Base-by-base conservation (phyloP, 2,113 vertebrate species). In the Hypomesus transpacificus region DNA sequence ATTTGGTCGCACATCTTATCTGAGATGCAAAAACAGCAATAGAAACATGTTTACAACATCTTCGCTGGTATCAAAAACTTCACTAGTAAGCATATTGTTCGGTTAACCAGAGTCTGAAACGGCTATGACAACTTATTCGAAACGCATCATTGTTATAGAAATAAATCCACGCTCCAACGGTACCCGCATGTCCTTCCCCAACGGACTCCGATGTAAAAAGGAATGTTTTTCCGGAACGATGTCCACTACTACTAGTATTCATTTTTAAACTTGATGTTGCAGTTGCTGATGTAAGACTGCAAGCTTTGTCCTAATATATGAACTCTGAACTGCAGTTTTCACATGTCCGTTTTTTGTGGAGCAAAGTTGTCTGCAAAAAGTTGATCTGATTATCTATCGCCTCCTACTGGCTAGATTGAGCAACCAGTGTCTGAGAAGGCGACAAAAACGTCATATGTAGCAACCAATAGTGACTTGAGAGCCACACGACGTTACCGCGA, bases 1-100 rank as follows among this genome's bases (percentile, higher is more conserved):
- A 88, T 87, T 66, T 92, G 91, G 72, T 92, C 89, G 60, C 90
- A 93, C 89, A 91, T 92, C 80, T 92, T 93, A 84, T 92, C 90
- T 91, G 83, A 65, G 21, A 18, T 17, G 31, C 22, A n/a, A 65
- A 39, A 0, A 63, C 18, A 63, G 17, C 22, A 61, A 46, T 46
- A n/a, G 62, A 18, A 39, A 51, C 26, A 54, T 6, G 0, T 16
- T 0, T 57, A 65, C 5, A 60, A 67, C 59, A 20, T 22, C n/a
- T 18, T 17, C 8, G 52, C 18, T 53, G 26, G 8, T 54, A 14
- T 17, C 53, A 17, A 56, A 56, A n/a, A 56, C 53, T 3, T 54
- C 53, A 18, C 4, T 7, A 56, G 54, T 1, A 56, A 56, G 39
- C 39, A 46, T 46, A 46, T 7, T 46, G 39, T 46, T 46, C 9